Conservation (phyloP, 2,113 vertebrate genomes). For the Tangachromis dhanisi region DNA sequence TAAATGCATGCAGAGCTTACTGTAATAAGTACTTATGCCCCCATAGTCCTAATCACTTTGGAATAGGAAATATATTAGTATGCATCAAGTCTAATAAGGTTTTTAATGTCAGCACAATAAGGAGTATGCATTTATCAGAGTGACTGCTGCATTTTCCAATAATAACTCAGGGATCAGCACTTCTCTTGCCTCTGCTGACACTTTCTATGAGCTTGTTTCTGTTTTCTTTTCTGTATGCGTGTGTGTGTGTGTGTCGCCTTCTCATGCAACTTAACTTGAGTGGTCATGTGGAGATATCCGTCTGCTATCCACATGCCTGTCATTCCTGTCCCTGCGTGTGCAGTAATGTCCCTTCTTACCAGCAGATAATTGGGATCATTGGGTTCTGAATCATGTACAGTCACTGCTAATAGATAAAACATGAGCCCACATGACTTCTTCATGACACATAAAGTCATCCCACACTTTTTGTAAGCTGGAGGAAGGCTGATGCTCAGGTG, state of each 20-base stretch:
- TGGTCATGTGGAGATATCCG: conserved; percentile 12
- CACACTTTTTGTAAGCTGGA: neutral
- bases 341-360: neutral
- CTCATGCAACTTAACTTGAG: neutral
- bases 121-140: neutral
- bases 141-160: neutral
- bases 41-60: neutral
- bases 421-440: neutral
- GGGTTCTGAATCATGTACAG: neutral
- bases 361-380: neutral
- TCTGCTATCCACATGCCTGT: conserved; percentile 7
- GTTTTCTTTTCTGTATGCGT: neutral
- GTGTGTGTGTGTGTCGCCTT: neutral
- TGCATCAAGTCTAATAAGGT: neutral
- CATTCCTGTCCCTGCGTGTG: conserved; percentile 30
- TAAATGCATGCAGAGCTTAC: neutral
- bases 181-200: neutral
- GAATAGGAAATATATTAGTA: neutral
- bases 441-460: neutral
- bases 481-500: neutral
- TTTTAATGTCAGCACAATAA: neutral
- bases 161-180: neutral
- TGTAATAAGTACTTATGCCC: neutral
- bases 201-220: neutral
- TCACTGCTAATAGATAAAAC: neutral